Evolutionary conservation across 2,797 vertebrate species (phyloP), one percentile per base, ranked within the genome.

Genomic region (Allobates femoralis): DNA sequence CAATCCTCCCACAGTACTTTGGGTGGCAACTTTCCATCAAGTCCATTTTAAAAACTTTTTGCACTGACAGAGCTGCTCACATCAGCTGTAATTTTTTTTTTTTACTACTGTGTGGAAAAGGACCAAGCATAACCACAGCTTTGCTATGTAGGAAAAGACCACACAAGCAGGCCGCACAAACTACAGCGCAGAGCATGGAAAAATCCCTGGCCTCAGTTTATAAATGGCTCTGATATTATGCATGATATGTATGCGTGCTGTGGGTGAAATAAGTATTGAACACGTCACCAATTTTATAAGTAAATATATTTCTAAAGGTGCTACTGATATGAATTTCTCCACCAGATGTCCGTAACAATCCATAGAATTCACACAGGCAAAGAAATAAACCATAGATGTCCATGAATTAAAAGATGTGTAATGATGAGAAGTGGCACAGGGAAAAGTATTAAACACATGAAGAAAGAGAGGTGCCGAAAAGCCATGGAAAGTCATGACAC

Each of bases 101-200:
- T 14, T 21, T n/a, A 23, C 67, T 41, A 23, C 46, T 50, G 46
- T 50, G 21, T 74, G 14, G 67, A n/a, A 37, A 69, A 46, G 21
- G 11, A 46, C 69, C 26, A 74, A 23, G 10, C 14, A 12, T 26
- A 74, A 74, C 41, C 37, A 74, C 69, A 46, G 67, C 7, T 41
- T 37, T 67, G 16, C 3, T 71, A 71, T 37, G 32, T 71, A 71
- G 67, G 21, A 16, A 41, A n/a, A 73, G 41, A 41, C 69, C 69
- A 50, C 69, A 74, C 37, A 74, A 26, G 69, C 69, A 74, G 41
- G 69, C n/a, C 41, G 46, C 37, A 41, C 69, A 74, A 73, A 37
- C 69, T 14, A 23, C 41, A 46, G 69, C 21, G 46, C 34, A 14
- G 11, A 73, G 19, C 37, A 73, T 41, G 37, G n/a, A 46, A 50